Percentiles rank a stretch among this genome's conserved stretches.
These are phyloP conservation scores for Hofmannophila pseudospretella DNA, from an alignment of 2,888 invertebrate genomes.

Conservation along the genomic window DNA sequence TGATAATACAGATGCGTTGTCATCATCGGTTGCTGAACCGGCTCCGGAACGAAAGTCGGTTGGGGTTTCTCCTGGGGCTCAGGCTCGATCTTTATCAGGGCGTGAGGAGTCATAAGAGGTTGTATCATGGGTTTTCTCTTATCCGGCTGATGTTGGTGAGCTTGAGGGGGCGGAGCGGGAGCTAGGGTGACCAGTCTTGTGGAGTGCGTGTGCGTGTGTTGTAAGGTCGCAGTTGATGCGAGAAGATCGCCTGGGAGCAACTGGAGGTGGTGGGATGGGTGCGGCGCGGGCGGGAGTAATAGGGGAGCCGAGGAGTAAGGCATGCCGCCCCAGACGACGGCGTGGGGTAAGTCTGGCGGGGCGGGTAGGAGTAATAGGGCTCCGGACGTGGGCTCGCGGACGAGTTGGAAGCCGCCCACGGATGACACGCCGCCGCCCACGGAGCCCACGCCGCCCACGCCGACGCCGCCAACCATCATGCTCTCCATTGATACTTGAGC, in stretches of 20 bases:
- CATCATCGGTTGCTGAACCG: slow-evolving; percentile 69
- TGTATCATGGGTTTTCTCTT: slow-evolving; percentile 72
- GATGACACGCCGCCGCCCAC: slow-evolving; percentile 76
- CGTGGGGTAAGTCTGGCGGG: slow-evolving; percentile 83
- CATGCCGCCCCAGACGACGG: slow-evolving; percentile 86
- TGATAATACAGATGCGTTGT: slow-evolving; percentile 78
- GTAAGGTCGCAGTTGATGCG: slow-evolving; percentile 80
- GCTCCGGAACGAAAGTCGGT: slow-evolving; percentile 63
- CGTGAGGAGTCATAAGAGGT: slow-evolving; percentile 65
- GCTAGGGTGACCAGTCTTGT: slow-evolving; percentile 82
- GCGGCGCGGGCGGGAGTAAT: slow-evolving; percentile 66
- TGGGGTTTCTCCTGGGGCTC: slow-evolving; percentile 73
- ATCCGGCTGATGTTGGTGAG: slow-evolving; percentile 46
- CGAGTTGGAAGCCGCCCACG: slow-evolving; percentile 89
- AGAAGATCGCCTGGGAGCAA: slow-evolving; percentile 82
- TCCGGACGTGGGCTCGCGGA: slow-evolving; percentile 90
- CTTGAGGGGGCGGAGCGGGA: slow-evolving; percentile 71
- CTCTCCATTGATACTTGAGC: slow-evolving; percentile 85
- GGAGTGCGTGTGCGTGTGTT: slow-evolving; percentile 83
- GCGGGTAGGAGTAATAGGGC: slow-evolving; percentile 89
- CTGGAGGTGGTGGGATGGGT: slow-evolving; percentile 81
- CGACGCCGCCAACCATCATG: slow-evolving; percentile 82
- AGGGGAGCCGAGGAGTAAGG: slow-evolving; percentile 63
- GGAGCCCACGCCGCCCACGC: slow-evolving; percentile 83
- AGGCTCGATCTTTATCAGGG: slow-evolving; percentile 85